phyloP scores from a whole-genome alignment of 2,888 invertebrate species.

The Eulithis prunata region DNA sequence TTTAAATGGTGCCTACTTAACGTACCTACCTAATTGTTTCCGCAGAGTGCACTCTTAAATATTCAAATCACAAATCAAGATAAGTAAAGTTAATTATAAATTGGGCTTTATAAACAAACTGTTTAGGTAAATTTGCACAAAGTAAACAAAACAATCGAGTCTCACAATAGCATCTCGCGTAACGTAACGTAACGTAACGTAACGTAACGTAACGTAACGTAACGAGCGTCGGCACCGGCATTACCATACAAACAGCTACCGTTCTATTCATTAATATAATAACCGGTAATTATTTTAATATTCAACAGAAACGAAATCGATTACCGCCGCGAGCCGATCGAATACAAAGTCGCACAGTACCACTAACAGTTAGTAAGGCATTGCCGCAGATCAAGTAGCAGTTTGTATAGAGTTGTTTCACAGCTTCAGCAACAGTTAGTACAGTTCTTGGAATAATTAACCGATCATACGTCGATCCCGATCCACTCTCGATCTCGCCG shows the following conservation, averaged over 20 bases:
- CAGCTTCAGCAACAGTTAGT: constrained; percentile 17
- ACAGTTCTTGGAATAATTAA: constrained; percentile 53
- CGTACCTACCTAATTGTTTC: no score
- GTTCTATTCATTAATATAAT: constrained; percentile 51
- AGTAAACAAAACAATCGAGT: constrained; percentile 28
- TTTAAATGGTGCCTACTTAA: background rate
- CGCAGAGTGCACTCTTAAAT: no score
- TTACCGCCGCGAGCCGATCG: constrained; percentile 41
- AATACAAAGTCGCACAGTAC: constrained; percentile 44
- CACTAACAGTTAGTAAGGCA: constrained; percentile 14
- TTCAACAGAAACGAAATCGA: constrained; percentile 55
- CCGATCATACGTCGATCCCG: constrained; percentile 64
- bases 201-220: constrained; percentile 17
- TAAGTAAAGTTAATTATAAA: background rate
- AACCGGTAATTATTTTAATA: constrained; percentile 55
- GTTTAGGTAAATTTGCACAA: constrained; percentile 9
- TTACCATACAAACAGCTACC: constrained; percentile 51
- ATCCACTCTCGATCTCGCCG: constrained; percentile 69
- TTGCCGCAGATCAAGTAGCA: constrained; percentile 15
- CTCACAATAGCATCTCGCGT: constrained; percentile 16
- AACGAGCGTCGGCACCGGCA: constrained; percentile 29
- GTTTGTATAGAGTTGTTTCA: constrained; percentile 11
- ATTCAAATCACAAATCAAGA: background rate
- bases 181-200: constrained; percentile 9
- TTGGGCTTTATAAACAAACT: background rate